A percentile compares a stretch with the other conserved stretches of the same genome.
These are phyloP conservation scores for Nothobranchius kuhntae DNA, from an alignment of 2,113 vertebrate species.

Conservation along the genomic window DNA sequence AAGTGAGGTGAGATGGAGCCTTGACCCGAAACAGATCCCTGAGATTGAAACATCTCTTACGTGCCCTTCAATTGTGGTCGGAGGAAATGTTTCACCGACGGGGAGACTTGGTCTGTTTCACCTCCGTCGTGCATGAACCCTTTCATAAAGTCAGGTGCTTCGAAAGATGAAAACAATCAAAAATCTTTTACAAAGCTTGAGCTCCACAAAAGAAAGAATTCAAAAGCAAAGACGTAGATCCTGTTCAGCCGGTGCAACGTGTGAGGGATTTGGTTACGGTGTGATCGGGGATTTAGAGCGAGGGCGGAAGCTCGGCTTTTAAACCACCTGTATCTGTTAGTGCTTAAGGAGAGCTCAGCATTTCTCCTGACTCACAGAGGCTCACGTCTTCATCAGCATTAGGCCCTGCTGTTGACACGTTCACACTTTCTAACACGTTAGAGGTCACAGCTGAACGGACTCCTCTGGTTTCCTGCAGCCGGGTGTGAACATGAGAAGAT, in stretches of 20 bases:
- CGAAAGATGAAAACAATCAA: not conserved
- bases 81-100: constrained; percentile 22
- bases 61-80: constrained; percentile 32
- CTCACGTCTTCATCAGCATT: constrained; percentile 41
- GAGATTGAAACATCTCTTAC: constrained; percentile 30
- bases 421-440: constrained; percentile 12
- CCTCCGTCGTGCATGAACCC: constrained; percentile 56
- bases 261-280: constrained; percentile 59
- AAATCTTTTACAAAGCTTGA: constrained; percentile 25
- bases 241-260: constrained; percentile 34
- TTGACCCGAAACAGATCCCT: constrained; percentile 20
- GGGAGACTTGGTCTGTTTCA: constrained; percentile 50
- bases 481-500: constrained; percentile 4
- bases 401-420: constrained; percentile 20
- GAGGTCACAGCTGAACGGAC: not conserved
- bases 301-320: not conserved
- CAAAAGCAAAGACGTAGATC: constrained; percentile 25
- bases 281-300: constrained; percentile 54
- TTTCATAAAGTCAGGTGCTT: constrained; percentile 40
- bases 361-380: no score
- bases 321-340: no score
- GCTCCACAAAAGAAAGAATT: constrained; percentile 61
- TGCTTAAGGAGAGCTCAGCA: no score
- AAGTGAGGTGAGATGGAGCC: constrained; percentile 4
- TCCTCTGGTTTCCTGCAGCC: not conserved